Evolutionary conservation across 2,888 invertebrate species (phyloP).

Genomic region (Dione vanillae): DNA sequence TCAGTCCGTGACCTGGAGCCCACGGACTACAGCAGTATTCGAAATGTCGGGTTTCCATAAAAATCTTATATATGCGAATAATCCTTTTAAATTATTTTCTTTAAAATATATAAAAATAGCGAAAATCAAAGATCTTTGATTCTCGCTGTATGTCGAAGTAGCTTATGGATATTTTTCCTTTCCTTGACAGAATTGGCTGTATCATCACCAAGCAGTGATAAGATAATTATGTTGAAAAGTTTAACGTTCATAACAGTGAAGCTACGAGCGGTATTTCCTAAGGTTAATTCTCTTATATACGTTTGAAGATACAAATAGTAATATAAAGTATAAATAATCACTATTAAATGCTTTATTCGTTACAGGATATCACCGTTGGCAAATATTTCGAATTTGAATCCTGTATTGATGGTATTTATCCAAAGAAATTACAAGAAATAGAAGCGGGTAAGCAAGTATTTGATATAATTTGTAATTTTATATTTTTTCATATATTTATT

Average conservation of each 20-base stretch:
- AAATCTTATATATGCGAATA: no score
- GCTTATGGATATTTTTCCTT: not conserved
- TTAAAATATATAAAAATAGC: no score
- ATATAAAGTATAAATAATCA: no score
- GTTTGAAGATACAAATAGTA: not conserved
- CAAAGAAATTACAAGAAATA: slow-evolving; percentile 11
- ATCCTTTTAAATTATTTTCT: no score
- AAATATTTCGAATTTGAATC: slow-evolving; percentile 28
- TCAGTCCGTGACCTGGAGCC: no score
- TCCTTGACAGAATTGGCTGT: slow-evolving; percentile 63
- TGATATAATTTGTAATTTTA: not conserved
- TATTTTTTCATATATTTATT: no score
- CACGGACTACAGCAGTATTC: no score
- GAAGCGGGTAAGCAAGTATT: slow-evolving; percentile 9
- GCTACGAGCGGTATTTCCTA: slow-evolving; percentile 45
- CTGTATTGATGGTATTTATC: slow-evolving; percentile 13
- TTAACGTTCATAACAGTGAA: slow-evolving; percentile 55
- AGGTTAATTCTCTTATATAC: slow-evolving; percentile 48
- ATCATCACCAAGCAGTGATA: slow-evolving; percentile 60
- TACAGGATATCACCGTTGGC: slow-evolving; percentile 22
- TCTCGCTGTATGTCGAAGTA: not conserved
- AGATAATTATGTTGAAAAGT: slow-evolving; percentile 57
- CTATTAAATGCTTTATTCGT: not conserved
- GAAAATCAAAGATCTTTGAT: no score
- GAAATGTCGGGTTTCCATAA: no score